These are phyloP conservation scores for Drosophila willistoni DNA, from an alignment of 1,140 invertebrate species.

Conservation along the genomic window DNA sequence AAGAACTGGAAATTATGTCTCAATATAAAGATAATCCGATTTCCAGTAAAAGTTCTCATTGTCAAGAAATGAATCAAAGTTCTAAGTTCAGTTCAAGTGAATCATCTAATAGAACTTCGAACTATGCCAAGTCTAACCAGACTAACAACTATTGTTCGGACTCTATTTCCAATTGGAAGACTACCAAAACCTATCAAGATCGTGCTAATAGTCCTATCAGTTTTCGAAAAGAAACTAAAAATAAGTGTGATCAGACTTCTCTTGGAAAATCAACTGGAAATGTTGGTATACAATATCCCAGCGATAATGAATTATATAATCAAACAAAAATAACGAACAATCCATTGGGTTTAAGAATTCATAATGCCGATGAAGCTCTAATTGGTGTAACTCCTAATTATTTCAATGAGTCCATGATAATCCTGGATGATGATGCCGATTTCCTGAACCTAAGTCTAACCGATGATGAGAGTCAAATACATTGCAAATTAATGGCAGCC, in stretches of 20 bases:
- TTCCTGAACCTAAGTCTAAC: constrained; percentile 34
- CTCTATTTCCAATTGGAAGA: background rate
- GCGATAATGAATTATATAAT: constrained; percentile 34
- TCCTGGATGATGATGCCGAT: constrained; percentile 42
- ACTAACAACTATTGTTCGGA: background rate
- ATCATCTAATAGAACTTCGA: background rate
- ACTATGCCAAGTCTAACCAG: background rate
- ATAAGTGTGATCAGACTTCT: background rate
- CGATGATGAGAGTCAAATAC: constrained; percentile 46
- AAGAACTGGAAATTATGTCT: background rate
- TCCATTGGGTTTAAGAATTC: constrained; percentile 24
- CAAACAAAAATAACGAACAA: background rate
- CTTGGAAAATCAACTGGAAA: constrained; percentile 12
- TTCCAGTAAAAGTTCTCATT: background rate
- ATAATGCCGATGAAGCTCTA: constrained; percentile 36
- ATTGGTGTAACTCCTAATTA: constrained; percentile 21
- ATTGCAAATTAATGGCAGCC: constrained; percentile 41
- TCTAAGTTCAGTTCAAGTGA: background rate
- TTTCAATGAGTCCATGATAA: constrained; percentile 18
- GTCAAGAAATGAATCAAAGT: background rate
- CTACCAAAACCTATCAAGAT: constrained; percentile 53
- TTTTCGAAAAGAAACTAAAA: constrained; percentile 10
- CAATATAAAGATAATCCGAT: background rate
- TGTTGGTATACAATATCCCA: constrained; percentile 59
- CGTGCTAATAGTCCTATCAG: constrained; percentile 62